A percentile compares a stretch with the other conserved stretches of the same genome.
phyloP scores from a whole-genome alignment of 1,140 invertebrate species.

The Octopus sinensis region DNA sequence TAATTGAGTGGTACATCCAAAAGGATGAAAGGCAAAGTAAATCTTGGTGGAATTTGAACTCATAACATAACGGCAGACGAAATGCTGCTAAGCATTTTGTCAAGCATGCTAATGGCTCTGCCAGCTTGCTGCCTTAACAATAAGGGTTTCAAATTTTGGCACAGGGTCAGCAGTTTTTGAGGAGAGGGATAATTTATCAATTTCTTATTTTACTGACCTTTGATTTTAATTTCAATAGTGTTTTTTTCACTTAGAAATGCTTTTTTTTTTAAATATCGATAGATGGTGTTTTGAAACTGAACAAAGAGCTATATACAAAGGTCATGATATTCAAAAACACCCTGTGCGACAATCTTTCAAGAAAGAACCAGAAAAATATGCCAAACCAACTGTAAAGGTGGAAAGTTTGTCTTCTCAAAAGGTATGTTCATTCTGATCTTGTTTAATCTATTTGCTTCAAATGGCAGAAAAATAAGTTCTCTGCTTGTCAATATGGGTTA shows the following conservation, averaged over 20 bases:
- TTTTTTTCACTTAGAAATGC: not conserved
- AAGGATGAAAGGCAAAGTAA: too few relatives aligned
- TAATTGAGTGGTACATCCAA: too few relatives aligned
- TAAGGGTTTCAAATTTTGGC: too few relatives aligned
- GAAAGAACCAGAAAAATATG: constrained; percentile 33
- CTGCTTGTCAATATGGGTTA: not conserved
- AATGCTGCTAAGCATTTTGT: too few relatives aligned
- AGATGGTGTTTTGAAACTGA: constrained; percentile 46
- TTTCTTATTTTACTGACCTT: too few relatives aligned
- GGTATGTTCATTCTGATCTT: constrained; percentile 27
- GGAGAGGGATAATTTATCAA: too few relatives aligned
- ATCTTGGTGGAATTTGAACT: too few relatives aligned
- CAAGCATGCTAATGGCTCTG: too few relatives aligned
- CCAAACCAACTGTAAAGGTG: constrained; percentile 34
- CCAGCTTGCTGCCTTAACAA: too few relatives aligned
- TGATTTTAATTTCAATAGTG: too few relatives aligned
- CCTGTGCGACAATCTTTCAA: constrained; percentile 42
- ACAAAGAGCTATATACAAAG: constrained; percentile 42
- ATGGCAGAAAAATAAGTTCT: not conserved
- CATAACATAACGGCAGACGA: too few relatives aligned
- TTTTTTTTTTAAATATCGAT: not conserved
- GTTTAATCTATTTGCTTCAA: not conserved
- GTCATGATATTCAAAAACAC: constrained; percentile 40
- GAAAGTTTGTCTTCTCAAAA: constrained; percentile 41
- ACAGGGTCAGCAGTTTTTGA: too few relatives aligned